Evolutionary conservation across 2,797 vertebrate species (phyloP).

Genomic region (Hippocampus kuda): DNA sequence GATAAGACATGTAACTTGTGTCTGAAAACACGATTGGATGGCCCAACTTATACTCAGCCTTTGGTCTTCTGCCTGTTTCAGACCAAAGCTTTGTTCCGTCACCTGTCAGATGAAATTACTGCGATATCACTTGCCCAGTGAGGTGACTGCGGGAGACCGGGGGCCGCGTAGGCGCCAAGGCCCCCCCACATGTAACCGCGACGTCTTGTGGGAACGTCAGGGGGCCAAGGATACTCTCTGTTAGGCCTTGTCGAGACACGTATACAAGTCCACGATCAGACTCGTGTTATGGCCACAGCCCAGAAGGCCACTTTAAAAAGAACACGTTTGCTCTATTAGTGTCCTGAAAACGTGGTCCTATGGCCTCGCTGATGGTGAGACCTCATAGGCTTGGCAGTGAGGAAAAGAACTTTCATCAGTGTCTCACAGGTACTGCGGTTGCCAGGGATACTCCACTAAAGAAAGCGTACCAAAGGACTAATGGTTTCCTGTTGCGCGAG

Average conservation of each 20-base stretch:
- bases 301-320: conserved; percentile 57
- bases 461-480: conserved; percentile 54
- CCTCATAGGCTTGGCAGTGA: conserved; percentile 52
- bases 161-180: conserved; percentile 26
- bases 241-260: conserved; percentile 39
- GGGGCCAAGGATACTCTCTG: conserved; percentile 28
- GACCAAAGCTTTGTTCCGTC: conserved; percentile 58
- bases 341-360: conserved; percentile 43
- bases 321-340: conserved; percentile 54
- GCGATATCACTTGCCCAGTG: conserved; percentile 31
- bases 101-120: conserved; percentile 64
- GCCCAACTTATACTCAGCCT: conserved; percentile 22
- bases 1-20: conserved; percentile 21
- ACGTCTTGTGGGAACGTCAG: conserved; percentile 14
- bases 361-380: conserved; percentile 45
- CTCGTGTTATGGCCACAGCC: conserved; percentile 47
- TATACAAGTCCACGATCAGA: conserved; percentile 35
- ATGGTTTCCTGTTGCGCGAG: conserved; percentile 53
- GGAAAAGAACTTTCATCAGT: conserved; percentile 56
- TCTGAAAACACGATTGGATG: conserved; percentile 38
- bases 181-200: conserved; percentile 14
- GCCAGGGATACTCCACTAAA: conserved; percentile 55
- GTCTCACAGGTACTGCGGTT: conserved; percentile 57
- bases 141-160: conserved; percentile 36
- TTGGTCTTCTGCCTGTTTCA: conserved; percentile 36